Evolutionary conservation across 2,113 vertebrate genomes (phyloP), one percentile per base, ranked within the genome.

Genomic region (Fukomys damarensis): DNA sequence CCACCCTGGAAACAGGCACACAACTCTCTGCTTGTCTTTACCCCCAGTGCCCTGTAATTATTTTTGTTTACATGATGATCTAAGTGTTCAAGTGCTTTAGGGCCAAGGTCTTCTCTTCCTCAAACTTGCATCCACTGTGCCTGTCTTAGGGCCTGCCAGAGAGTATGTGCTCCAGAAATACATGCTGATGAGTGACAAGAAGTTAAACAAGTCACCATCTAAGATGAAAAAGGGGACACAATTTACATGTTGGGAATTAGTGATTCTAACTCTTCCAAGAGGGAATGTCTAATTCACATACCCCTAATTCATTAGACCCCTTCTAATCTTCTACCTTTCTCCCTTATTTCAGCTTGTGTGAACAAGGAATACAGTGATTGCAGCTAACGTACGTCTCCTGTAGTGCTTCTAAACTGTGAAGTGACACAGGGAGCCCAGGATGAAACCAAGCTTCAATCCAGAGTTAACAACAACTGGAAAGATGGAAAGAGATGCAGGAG

Each of bases 171-270:
- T 90, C 54, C 22, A 72, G n/a, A 68, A 84, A 85, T 46, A 68
- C 2, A 3, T 87, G 28, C 28, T 77, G 5, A 46, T 85, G 85
- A 80, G 63, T 72, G 85, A 92, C 56, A 43, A 89, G 83, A 96
- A 83, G n/a, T 11, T 72, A 32, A 83, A 61, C 94, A 79, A 84
- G 38, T 89, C 93, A 58, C 70, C 68, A 72, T 38, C n/a, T 90
- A 41, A 84, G 79, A 88, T 35, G 81, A 90, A 72, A 63, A 72
- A 96, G 38, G 14, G 52, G 59, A 79, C 49, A 63, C 56, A 63
- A 63, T 85, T 79, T 72, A 43, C 61, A 85, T 61, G 59, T 72
- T 89, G 84, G 70, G 52, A 89, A 89, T 85, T 46, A 70, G 54
- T 58, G 43, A 5, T 68, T 77, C 79, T 49, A 49, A 76, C 58